Evolutionary conservation across 2,113 vertebrate species (phyloP).

Genomic region (Hylia prasina): DNA sequence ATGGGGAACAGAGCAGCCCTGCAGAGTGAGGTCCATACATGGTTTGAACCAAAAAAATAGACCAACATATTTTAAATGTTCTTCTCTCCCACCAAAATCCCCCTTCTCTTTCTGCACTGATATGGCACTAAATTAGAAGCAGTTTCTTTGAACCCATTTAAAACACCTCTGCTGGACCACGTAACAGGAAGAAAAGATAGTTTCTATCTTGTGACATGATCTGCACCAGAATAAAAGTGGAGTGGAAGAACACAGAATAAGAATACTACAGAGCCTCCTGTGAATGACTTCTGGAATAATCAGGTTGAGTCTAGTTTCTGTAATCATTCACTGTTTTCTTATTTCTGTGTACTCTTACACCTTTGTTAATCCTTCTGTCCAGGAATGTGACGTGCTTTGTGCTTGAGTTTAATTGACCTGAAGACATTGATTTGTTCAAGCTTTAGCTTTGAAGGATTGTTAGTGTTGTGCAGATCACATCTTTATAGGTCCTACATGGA

Average conservation of each 20-base stretch:
- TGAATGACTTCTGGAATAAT: not conserved
- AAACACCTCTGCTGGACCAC: not conserved
- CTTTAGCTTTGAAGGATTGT: constrained; percentile 20
- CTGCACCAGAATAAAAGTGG: not conserved
- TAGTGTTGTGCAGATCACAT: not conserved
- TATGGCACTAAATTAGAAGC: not conserved
- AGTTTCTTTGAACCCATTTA: not conserved
- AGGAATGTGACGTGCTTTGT: not conserved
- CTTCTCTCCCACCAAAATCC: not conserved
- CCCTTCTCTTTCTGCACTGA: not conserved
- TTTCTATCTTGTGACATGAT: not conserved
- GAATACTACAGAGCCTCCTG: not conserved
- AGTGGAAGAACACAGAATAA: not conserved
- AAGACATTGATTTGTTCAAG: not conserved
- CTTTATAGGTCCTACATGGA: constrained; percentile 17
- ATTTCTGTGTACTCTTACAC: not conserved
- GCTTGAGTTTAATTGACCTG: not conserved
- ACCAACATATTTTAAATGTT: not conserved
- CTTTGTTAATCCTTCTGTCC: constrained; percentile 5
- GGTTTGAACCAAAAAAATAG: not conserved
- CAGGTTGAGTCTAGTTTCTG: not conserved
- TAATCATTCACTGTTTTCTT: not conserved
- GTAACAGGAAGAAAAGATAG: not conserved
- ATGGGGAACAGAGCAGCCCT: not conserved
- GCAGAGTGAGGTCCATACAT: not conserved